Percentiles rank a stretch among this genome's conserved stretches.
Evolutionary conservation across 2,888 invertebrate species (phyloP).

Genomic region (Bugula neritina): DNA sequence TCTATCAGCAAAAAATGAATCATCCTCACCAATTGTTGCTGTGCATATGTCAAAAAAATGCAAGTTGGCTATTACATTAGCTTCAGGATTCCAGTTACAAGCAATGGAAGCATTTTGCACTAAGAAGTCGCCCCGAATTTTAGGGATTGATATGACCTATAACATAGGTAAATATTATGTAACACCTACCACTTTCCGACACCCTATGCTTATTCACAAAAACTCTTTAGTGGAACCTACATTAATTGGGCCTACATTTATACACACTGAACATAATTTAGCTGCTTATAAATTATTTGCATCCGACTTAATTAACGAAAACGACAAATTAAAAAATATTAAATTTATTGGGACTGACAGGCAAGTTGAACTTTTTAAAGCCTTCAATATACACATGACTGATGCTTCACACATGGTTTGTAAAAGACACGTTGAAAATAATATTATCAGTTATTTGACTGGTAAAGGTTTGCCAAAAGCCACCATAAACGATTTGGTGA

Average conservation of each 20-base stretch:
- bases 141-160: neutral
- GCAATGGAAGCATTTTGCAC: neutral
- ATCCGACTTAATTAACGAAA: neutral
- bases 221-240: neutral
- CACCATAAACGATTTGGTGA: neutral
- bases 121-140: neutral
- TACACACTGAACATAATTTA: neutral
- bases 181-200: neutral
- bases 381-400: neutral
- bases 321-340: neutral
- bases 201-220: neutral
- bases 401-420: neutral
- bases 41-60: neutral
- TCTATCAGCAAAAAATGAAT: neutral
- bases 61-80: neutral
- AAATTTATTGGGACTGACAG: neutral
- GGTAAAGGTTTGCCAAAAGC: neutral
- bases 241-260: neutral
- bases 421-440: neutral
- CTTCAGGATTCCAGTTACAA: neutral
- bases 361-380: neutral
- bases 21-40: neutral
- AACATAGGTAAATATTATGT: neutral
- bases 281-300: no score
- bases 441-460: neutral